Percentiles rank a stretch among this genome's conserved stretches.
These are phyloP conservation scores for Copidosoma floridanum DNA, from an alignment of 1,140 invertebrate species.

Conservation along the genomic window DNA sequence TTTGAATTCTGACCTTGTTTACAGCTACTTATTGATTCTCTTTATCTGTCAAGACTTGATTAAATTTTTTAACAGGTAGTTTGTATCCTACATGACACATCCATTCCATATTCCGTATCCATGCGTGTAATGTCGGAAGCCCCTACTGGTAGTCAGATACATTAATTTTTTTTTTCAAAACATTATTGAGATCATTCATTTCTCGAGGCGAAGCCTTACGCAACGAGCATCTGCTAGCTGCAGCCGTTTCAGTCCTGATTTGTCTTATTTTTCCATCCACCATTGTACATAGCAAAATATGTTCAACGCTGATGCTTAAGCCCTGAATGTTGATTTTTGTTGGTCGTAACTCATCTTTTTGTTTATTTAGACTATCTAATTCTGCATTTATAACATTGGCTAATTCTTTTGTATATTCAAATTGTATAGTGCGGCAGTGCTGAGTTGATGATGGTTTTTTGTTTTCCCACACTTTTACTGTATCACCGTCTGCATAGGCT, in stretches of 20 bases:
- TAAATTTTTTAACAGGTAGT: not conserved
- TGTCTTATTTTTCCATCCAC: conserved; percentile 1
- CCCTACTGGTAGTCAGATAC: not conserved
- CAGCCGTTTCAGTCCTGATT: not conserved
- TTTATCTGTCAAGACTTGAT: not conserved
- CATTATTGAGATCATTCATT: not conserved
- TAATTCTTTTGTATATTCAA: too few species aligned
- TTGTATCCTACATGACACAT: not conserved
- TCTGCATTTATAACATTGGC: too few species aligned
- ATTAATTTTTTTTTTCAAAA: not conserved
- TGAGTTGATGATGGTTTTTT: too few species aligned
- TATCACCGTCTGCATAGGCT: too few species aligned
- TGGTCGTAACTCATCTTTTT: too few species aligned
- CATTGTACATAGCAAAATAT: too few species aligned
- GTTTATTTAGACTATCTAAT: too few species aligned
- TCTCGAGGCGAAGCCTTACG: not conserved
- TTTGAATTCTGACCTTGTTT: not conserved
- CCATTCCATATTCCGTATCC: conserved; percentile 12
- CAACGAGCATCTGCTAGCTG: not conserved
- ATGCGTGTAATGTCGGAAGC: conserved; percentile 1
- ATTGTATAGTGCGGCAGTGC: too few species aligned
- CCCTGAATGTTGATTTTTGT: too few species aligned
- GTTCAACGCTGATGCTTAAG: too few species aligned
- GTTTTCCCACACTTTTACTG: too few species aligned
- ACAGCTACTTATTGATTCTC: not conserved